phyloP scores from a whole-genome alignment of 2,888 invertebrate species.

The Apamea sordens region DNA sequence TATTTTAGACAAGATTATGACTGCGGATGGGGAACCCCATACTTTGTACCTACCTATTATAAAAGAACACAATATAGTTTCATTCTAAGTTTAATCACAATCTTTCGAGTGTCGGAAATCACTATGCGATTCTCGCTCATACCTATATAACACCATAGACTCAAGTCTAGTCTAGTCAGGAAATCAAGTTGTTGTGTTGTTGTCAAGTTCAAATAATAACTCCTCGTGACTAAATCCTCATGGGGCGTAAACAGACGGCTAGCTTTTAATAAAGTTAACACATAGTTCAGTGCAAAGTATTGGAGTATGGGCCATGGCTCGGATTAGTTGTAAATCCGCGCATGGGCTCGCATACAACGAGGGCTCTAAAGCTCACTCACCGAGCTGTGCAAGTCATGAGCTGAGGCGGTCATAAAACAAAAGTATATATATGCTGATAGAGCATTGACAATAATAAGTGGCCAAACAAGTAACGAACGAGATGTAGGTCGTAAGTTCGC shows the following conservation, averaged over 20 bases:
- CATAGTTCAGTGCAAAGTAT: conserved; percentile 76
- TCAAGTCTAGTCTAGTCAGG: too few relatives aligned
- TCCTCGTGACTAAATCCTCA: conserved; percentile 30
- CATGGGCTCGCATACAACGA: conserved; percentile 81
- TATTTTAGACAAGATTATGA: not conserved
- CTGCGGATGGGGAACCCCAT: not conserved
- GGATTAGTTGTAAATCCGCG: conserved; percentile 87
- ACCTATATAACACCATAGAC: not conserved
- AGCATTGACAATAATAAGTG: not conserved
- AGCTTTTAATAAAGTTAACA: conserved; percentile 86
- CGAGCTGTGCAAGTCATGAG: conserved; percentile 63
- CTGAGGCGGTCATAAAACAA: conserved; percentile 3
- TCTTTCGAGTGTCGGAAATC: not conserved
- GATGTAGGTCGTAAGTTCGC: not conserved
- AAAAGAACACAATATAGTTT: not conserved
- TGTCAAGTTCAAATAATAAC: conserved; percentile 15
- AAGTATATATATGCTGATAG: not conserved
- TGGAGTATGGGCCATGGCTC: conserved; percentile 72
- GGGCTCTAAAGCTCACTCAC: conserved; percentile 73
- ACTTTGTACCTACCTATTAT: not conserved
- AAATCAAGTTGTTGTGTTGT: not conserved
- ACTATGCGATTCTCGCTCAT: not conserved
- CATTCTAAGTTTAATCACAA: conserved; percentile 1
- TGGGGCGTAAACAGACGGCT: conserved; percentile 62
- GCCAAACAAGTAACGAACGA: not conserved